Evolutionary conservation across 2,113 vertebrate species (phyloP).

Genomic region (Corythoichthys intestinalis): DNA sequence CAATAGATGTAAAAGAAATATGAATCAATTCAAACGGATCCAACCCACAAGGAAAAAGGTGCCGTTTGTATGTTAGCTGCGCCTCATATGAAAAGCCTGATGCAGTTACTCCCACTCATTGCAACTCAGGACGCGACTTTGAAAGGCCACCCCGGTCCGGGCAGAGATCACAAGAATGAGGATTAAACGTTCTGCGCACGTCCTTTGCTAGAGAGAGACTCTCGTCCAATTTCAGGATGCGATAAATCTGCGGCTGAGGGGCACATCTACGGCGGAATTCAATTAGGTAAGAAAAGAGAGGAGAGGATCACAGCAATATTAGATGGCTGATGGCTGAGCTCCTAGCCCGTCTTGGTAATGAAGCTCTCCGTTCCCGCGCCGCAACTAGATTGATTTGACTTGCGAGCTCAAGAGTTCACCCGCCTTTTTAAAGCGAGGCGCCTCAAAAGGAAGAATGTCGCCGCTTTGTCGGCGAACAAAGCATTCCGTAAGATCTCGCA

Average conservation of each 20-base stretch:
- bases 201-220: constrained; percentile 53
- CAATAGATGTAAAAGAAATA: no score
- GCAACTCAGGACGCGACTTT: constrained; percentile 22
- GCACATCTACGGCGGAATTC: constrained; percentile 67
- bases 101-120: neutral
- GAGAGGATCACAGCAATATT: constrained; percentile 62
- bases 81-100: neutral
- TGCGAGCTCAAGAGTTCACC: constrained; percentile 49
- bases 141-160: constrained; percentile 36
- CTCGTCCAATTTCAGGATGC: constrained; percentile 66
- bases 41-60: neutral
- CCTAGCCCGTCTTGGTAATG: constrained; percentile 54
- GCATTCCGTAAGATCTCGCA: neutral
- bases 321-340: constrained; percentile 55
- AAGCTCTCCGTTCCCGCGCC: constrained; percentile 28
- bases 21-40: neutral
- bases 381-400: constrained; percentile 62
- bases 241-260: constrained; percentile 62
- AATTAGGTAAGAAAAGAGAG: constrained; percentile 67
- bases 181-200: constrained; percentile 59
- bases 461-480: neutral
- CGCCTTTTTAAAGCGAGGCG: constrained; percentile 31
- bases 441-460: constrained; percentile 35
- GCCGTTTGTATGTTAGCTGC: no score
- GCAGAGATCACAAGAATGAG: constrained; percentile 10